Conservation (phyloP, 2,797 vertebrate species). For the Remorina albescens region DNA sequence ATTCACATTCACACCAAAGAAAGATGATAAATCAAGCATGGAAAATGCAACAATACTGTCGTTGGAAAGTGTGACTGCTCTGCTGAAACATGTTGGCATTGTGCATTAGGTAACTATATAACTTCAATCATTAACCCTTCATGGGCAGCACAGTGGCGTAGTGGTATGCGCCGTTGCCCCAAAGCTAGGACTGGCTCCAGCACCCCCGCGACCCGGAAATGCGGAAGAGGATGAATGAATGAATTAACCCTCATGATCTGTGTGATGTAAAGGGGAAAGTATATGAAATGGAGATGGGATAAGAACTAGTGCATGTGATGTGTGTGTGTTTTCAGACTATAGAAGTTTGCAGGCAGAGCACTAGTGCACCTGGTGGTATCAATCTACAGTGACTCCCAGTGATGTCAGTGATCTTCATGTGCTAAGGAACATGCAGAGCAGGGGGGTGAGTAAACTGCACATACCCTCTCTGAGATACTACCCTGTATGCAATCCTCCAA, state of each 20-base stretch:
- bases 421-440: slow-evolving; percentile 13
- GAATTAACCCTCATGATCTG: too few species aligned
- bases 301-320: slow-evolving; percentile 26
- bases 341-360: slow-evolving; percentile 9
- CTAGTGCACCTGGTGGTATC: slow-evolving; percentile 56
- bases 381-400: slow-evolving; percentile 25
- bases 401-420: slow-evolving; percentile 44
- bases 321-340: slow-evolving; percentile 1
- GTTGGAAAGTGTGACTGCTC: slow-evolving; percentile 12
- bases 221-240: too few species aligned
- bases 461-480: not conserved
- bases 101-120: slow-evolving; percentile 14
- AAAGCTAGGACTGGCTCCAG: too few species aligned
- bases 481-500: not conserved
- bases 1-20: slow-evolving; percentile 1
- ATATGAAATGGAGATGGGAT: slow-evolving; percentile 27
- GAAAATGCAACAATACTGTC: not conserved
- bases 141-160: too few species aligned
- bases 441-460: slow-evolving; percentile 1
- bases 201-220: too few species aligned
- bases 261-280: slow-evolving; percentile 10
- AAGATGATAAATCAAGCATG: not conserved
- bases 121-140: slow-evolving; percentile 23
- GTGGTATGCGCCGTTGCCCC: too few species aligned
- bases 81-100: slow-evolving; percentile 13